Evolutionary conservation across 2,888 invertebrate genomes (phyloP).

Genomic region (Auanema sp.): DNA sequence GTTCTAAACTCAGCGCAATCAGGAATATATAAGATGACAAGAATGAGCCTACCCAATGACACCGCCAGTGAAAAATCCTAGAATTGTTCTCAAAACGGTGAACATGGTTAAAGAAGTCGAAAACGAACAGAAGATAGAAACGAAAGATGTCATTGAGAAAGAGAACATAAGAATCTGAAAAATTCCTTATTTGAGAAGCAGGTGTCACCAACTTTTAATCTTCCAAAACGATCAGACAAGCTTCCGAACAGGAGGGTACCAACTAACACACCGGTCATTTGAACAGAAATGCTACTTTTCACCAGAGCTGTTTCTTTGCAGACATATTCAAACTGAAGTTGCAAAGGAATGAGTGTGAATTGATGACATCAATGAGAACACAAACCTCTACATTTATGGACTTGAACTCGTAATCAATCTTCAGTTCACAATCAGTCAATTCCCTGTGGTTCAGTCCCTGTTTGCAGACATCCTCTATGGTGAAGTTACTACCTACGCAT

Average conservation of each 20-base stretch:
- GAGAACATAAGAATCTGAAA: constrained; percentile 28
- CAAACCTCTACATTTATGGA: constrained; percentile 34
- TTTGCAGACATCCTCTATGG: not conserved
- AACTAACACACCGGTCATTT: constrained; percentile 48
- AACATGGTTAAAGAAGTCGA: constrained; percentile 42
- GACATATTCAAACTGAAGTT: not conserved
- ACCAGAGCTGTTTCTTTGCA: constrained; percentile 15
- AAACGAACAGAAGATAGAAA: constrained; percentile 25
- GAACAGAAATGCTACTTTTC: constrained; percentile 35
- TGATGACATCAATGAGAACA: not conserved
- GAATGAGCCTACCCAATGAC: constrained; percentile 41
- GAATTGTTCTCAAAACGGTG: constrained; percentile 49
- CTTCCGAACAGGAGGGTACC: constrained; percentile 47
- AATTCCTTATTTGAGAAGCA: not conserved
- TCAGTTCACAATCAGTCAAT: constrained; percentile 11
- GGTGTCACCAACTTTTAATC: constrained; percentile 22
- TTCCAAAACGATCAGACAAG: constrained; percentile 41
- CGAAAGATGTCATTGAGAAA: constrained; percentile 25
- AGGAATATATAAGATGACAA: too few relatives aligned
- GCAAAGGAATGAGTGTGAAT: not conserved
- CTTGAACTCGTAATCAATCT: constrained; percentile 20
- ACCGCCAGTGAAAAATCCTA: constrained; percentile 59
- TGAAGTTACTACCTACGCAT: constrained; percentile 1
- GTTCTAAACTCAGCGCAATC: constrained; percentile 42
- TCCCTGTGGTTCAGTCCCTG: not conserved